Base-by-base conservation (phyloP, 2,797 vertebrate species). In the Lates japonicus region DNA sequence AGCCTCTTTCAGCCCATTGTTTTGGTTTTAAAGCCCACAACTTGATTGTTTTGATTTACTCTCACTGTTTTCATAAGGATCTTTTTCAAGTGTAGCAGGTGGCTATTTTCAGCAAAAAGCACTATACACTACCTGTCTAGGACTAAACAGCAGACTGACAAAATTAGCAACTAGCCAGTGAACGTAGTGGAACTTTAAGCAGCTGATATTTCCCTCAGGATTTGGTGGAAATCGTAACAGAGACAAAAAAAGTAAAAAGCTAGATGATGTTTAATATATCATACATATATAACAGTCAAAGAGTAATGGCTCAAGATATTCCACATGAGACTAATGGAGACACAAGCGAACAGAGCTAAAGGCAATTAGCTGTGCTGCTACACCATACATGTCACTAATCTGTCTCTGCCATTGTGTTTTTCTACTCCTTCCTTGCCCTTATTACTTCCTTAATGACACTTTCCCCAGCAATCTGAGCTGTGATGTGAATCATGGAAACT, bases 401-500 rank as follows among this genome's bases (percentile, higher is more conserved):
- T 67, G 22, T 46, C 41, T 41, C 25, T 78, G 48, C 17, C 19
- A n/a, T 8, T 61, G 14, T 29, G 16, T 44, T 62, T 66, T 37
- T 52, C 22, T 41, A 9, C 70, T 51, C 22, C 19, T 69, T 75
- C 41, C 31, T 51, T 49, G 11, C 10, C 1, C 6, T 22, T 51
- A 25, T 42, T 42, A 17, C 22, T 37, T 74, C 25, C 61, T 62
- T 71, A 73, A 22, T 63, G 14, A 41, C 8, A 61, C 51, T 13
- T 64, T 58, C 22, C 41, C 25, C 44, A 63, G 20, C 55, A 70
- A 68, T 51, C 44, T 41, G 14, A n/a, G 29, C 54, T 22, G 4
- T 22, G 31, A 19, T 41, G 17, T 68, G 51, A 80, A 37, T 82
- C 37, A 35, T 65, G 35, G 62, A 79, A 77, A 62, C 31, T 49